These are phyloP conservation scores for Python bivittatus DNA, from an alignment of 2,113 vertebrate genomes.

Conservation along the genomic window DNA sequence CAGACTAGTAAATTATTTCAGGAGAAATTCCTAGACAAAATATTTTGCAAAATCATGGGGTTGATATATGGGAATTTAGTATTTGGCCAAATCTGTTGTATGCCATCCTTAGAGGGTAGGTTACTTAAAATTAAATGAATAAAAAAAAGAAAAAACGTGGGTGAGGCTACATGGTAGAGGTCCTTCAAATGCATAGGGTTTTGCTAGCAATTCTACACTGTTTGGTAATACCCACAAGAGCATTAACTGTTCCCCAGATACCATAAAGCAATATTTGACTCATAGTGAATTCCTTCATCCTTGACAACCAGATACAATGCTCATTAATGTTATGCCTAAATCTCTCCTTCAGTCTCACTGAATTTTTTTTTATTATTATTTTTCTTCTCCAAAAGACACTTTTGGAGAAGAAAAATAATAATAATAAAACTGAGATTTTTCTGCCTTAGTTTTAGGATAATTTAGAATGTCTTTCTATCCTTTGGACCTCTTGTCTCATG, in stretches of 20 bases:
- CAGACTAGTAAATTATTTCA: background rate
- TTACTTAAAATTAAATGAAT: too few relatives aligned
- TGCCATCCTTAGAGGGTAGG: too few relatives aligned
- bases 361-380: too few relatives aligned
- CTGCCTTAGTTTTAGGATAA: too few relatives aligned
- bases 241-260: background rate
- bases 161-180: background rate
- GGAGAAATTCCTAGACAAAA: background rate
- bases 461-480: too few relatives aligned
- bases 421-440: too few relatives aligned
- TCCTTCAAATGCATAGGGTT: background rate
- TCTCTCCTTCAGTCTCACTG: too few relatives aligned
- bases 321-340: too few relatives aligned
- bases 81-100: background rate
- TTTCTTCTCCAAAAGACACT: too few relatives aligned
- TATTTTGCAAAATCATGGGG: background rate
- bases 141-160: background rate
- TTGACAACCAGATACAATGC: background rate
- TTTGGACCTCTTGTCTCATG: too few relatives aligned
- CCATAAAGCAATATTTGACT: background rate
- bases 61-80: background rate
- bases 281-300: background rate
- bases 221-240: background rate
- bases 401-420: too few relatives aligned
- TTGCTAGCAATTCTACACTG: background rate